These are phyloP conservation scores for Drosophila silvestris DNA, from an alignment of 2,888 invertebrate species.

Conservation along the genomic window DNA sequence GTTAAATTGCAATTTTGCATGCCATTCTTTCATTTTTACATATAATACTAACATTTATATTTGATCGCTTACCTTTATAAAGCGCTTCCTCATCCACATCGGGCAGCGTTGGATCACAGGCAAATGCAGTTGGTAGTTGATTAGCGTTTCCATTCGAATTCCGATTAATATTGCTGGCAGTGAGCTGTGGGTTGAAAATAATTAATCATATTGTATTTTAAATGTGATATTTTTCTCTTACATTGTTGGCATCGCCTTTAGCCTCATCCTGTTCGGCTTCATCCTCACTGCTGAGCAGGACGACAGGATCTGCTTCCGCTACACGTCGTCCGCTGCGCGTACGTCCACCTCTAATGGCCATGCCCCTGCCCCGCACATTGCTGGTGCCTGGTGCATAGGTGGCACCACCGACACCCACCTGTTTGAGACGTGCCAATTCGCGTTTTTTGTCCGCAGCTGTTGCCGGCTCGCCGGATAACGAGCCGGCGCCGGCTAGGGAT, in stretches of 20 bases:
- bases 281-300: constrained; percentile 90
- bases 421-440: constrained; percentile 49
- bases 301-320: constrained; percentile 89
- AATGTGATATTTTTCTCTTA: constrained; percentile 42
- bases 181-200: constrained; percentile 20
- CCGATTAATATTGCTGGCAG: constrained; percentile 50
- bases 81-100: constrained; percentile 80
- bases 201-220: neutral
- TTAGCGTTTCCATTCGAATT: constrained; percentile 48
- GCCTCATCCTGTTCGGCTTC: constrained; percentile 87
- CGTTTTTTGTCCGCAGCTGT: constrained; percentile 76
- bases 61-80: constrained; percentile 77
- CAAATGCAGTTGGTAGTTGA: constrained; percentile 70
- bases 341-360: constrained; percentile 83
- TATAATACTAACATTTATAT: neutral
- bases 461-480: constrained; percentile 31
- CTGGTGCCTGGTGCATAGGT: constrained; percentile 36
- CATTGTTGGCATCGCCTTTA: constrained; percentile 70
- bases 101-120: constrained; percentile 81
- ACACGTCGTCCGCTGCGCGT: constrained; percentile 85
- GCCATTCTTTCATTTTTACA: neutral
- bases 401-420: constrained; percentile 45
- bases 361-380: constrained; percentile 69
- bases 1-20: neutral
- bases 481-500: constrained; percentile 27